Percentiles rank a stretch among this genome's conserved stretches.
phyloP scores from a whole-genome alignment of 2,113 vertebrate genomes.

The Brevimyrus niger region DNA sequence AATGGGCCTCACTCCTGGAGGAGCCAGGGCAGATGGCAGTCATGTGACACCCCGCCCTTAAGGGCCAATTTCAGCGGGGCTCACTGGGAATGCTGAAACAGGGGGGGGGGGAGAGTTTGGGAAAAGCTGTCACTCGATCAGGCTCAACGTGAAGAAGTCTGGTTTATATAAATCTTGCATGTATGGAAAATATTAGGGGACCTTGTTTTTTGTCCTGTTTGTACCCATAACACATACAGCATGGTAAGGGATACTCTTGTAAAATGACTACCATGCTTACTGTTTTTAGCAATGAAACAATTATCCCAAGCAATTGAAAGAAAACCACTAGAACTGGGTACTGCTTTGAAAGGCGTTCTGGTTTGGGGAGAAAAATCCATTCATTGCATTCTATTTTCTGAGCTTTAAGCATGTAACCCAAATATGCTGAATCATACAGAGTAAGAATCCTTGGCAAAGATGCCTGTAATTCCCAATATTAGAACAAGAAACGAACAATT shows the following conservation, averaged over 20 bases:
- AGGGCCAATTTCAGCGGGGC: neutral
- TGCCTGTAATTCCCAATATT: neutral
- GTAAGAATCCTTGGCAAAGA: neutral
- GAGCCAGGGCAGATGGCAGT: neutral
- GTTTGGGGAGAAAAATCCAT: neutral
- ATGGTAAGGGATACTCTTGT: neutral
- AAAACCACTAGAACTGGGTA: neutral
- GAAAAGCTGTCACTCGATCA: neutral
- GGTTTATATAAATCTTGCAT: neutral
- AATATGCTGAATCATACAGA: neutral
- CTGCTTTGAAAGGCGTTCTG: neutral
- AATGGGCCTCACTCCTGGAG: neutral
- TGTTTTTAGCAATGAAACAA: neutral
- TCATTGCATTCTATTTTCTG: neutral
- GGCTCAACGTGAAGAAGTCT: neutral
- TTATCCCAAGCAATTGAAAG: neutral
- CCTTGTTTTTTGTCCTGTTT: neutral
- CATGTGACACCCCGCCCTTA: neutral
- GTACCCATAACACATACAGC: neutral
- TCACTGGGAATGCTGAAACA: neutral
- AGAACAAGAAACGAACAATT: neutral
- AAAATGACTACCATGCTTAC: neutral
- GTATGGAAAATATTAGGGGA: neutral
- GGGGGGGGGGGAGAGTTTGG: neutral
- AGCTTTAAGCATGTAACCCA: neutral